These are phyloP conservation scores for Geotrypetes seraphini DNA, from an alignment of 2,797 vertebrate genomes.

Conservation along the genomic window DNA sequence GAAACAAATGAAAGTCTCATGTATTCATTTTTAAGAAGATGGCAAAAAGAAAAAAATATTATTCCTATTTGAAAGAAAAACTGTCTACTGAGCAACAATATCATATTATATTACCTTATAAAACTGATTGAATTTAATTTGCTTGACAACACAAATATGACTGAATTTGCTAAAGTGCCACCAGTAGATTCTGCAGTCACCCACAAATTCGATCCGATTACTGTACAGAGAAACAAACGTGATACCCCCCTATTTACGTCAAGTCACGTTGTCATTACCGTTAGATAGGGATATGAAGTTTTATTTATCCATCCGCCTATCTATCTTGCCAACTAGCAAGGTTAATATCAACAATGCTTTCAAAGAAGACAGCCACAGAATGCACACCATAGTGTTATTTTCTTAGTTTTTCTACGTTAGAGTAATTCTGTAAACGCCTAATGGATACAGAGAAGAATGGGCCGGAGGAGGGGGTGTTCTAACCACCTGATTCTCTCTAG, in stretches of 20 bases:
- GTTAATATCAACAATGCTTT: background rate
- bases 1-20: slow-evolving; percentile 3
- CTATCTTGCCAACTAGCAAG: background rate
- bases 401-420: slow-evolving; percentile 38
- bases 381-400: slow-evolving; percentile 18
- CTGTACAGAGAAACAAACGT: no score
- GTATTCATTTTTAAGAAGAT: slow-evolving; percentile 12
- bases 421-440: slow-evolving; percentile 49
- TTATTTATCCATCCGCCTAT: background rate
- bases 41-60: slow-evolving; percentile 31
- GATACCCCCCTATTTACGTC: background rate
- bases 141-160: slow-evolving; percentile 25
- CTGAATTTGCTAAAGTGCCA: background rate
- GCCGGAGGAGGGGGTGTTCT: slow-evolving; percentile 51
- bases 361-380: slow-evolving; percentile 8
- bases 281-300: background rate
- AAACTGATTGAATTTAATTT: slow-evolving; percentile 26
- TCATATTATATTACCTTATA: slow-evolving; percentile 17
- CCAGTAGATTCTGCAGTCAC: no score
- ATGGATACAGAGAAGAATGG: no score
- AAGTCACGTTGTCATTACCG: background rate
- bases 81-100: slow-evolving; percentile 29
- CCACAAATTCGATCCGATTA: background rate
- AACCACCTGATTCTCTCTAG: slow-evolving; percentile 55
- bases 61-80: slow-evolving; percentile 35